Conservation (phyloP, 2,113 vertebrate genomes). For the Oryzias celebensis region DNA sequence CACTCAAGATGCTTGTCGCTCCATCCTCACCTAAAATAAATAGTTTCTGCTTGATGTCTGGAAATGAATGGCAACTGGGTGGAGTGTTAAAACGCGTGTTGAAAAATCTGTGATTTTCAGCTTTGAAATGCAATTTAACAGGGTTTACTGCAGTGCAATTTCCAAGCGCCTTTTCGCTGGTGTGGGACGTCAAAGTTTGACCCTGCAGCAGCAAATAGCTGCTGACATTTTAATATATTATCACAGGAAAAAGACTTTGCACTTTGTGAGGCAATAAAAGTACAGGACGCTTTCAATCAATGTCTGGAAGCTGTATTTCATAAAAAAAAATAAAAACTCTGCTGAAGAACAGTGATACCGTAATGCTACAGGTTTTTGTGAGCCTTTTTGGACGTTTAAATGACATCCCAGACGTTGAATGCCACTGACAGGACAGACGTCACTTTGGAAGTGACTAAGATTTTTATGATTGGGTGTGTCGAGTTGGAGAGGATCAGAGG, state of each 20-base stretch:
- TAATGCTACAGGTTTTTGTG: too few species aligned
- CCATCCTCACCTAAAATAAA: constrained; percentile 4
- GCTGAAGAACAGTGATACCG: too few species aligned
- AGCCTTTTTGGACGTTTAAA: too few species aligned
- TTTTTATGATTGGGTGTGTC: constrained; percentile 44
- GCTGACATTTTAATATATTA: not conserved
- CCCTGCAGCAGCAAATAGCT: too few species aligned
- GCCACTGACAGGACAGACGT: not conserved
- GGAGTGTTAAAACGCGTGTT: constrained; percentile 26
- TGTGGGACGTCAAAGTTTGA: too few species aligned
- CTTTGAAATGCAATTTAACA: not conserved
- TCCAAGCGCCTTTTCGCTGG: too few species aligned
- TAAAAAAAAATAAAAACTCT: too few species aligned
- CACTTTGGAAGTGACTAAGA: not conserved
- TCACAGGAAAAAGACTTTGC: constrained; percentile 24
- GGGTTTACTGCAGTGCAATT: too few species aligned
- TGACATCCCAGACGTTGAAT: too few species aligned
- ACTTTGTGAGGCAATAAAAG: constrained; percentile 12
- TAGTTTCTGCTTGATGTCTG: constrained; percentile 38
- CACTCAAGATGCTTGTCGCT: constrained; percentile 14
- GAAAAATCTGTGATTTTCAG: not conserved
- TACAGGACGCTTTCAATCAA: not conserved
- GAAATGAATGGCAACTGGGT: constrained; percentile 28
- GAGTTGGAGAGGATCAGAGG: constrained; percentile 16
- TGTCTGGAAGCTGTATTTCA: too few species aligned